Percentiles rank a stretch among this genome's conserved stretches.
These are phyloP conservation scores for Siniperca knerii DNA, from an alignment of 2,113 vertebrate genomes.

Conservation along the genomic window DNA sequence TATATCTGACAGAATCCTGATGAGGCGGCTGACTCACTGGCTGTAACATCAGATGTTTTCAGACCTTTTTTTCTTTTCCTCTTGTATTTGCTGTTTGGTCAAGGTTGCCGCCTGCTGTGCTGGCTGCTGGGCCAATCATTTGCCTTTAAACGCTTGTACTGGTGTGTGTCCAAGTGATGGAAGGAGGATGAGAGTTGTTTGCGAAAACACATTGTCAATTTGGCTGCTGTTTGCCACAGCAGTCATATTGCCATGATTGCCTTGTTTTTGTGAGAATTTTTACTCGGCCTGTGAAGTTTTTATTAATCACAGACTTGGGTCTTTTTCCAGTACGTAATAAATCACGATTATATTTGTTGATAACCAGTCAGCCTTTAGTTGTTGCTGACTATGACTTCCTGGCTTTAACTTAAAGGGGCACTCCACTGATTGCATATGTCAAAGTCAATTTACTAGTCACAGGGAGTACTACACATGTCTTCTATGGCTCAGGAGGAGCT, in stretches of 20 bases:
- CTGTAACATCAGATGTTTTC: constrained; percentile 12
- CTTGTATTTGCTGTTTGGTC: constrained; percentile 39
- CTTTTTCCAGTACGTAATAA: constrained; percentile 22
- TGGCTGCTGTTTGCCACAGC: constrained; percentile 25
- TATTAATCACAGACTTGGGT: constrained; percentile 19
- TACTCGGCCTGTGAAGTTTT: background rate
- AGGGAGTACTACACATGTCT: background rate
- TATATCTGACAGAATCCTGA: constrained; percentile 19
- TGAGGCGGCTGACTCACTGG: constrained; percentile 18
- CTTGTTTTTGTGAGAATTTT: constrained; percentile 24
- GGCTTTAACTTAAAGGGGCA: constrained; percentile 29
- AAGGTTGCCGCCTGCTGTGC: constrained; percentile 46
- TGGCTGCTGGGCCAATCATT: constrained; percentile 42
- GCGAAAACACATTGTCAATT: constrained; percentile 9
- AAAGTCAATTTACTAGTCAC: constrained; percentile 16
- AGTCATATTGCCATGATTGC: background rate
- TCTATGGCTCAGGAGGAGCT: background rate
- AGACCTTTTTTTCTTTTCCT: background rate
- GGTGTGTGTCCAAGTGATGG: constrained; percentile 26
- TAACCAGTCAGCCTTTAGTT: constrained; percentile 23
- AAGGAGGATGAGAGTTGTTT: constrained; percentile 40
- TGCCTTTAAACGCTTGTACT: constrained; percentile 26
- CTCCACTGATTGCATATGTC: constrained; percentile 11
- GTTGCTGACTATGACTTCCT: constrained; percentile 29
- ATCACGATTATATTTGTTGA: constrained; percentile 29